Evolutionary conservation across 1,140 invertebrate genomes (phyloP).

Genomic region (Rhynchophorus ferrugineus): DNA sequence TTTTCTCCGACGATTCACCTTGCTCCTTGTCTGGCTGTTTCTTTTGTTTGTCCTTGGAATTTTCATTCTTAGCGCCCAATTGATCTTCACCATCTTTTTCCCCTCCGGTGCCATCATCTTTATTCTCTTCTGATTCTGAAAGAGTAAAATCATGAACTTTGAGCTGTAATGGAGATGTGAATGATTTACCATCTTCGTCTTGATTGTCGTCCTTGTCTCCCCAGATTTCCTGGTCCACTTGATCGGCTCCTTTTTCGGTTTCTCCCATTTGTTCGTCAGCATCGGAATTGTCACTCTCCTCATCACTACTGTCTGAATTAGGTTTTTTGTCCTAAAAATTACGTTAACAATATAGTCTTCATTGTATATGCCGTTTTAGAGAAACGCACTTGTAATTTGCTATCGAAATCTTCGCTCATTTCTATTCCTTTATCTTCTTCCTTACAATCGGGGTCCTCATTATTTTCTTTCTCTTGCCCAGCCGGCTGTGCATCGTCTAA

Average conservation of each 20-base stretch:
- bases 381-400: conserved; percentile 50
- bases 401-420: conserved; percentile 90
- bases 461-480: conserved; percentile 60
- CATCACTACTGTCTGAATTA: conserved; percentile 52
- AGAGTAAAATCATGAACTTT: not conserved
- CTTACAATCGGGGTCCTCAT: conserved; percentile 72
- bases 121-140: conserved; percentile 61
- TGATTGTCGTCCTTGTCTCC: conserved; percentile 70
- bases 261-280: conserved; percentile 95
- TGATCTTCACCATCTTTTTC: conserved; percentile 46
- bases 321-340: conserved; percentile 63
- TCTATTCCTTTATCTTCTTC: conserved; percentile 92
- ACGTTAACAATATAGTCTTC: not conserved
- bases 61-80: conserved; percentile 54
- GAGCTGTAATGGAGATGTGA: conserved; percentile 28
- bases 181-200: conserved; percentile 59
- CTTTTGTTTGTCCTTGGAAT: conserved; percentile 43
- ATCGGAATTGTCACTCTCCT: conserved; percentile 66
- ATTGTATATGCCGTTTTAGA: not conserved
- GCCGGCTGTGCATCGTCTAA: conserved; percentile 78
- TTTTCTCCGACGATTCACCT: conserved; percentile 44
- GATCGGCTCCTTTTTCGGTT: conserved; percentile 72
- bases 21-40: conserved; percentile 39
- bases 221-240: conserved; percentile 80
- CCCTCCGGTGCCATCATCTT: conserved; percentile 55